Base-by-base conservation (phyloP, 2,797 vertebrate genomes). In the Argyrosomus regius region DNA sequence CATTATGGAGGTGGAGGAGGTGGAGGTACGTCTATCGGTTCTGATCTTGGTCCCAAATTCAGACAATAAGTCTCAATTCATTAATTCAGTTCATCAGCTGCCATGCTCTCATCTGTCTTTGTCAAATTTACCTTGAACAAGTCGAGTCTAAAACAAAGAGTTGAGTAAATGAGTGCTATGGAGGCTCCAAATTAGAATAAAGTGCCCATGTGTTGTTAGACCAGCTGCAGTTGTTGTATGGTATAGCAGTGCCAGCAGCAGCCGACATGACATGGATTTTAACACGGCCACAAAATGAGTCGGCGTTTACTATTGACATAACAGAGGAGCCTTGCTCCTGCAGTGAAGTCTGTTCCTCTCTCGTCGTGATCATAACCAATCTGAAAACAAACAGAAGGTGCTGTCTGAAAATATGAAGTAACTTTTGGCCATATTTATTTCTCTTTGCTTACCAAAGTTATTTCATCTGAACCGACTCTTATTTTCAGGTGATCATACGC, bases 1-100 rank as follows among this genome's bases (percentile, higher is more conserved):
- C 84, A 64, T 89, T 79, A 87, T 77, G 73, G 6, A 60, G 28
- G 28, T 7, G 31, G 31, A 35, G 31, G 31, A 79, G 67, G 43
- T 17, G 24, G 72, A 39, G 35, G 35, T 39, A 39, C 35, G 57
- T 52, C 61, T 68, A 13, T 26, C 72, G 79, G 61, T 72, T 78
- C 68, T 8, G 39, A 65, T 72, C 72, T 65, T 48, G 4, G 26
- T 4, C 68, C 72, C 72, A 78, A 77, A 68, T 67, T 20, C 56
- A 71, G 41, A 39, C 35, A 39, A 39, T 39, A 39, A 39, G 35
- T 39, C 35, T 39, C 35, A 39, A 9, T 39, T 39, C 35, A 39
- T 39, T 9, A 39, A 39, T 39, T 39, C 35, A 39, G 1, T 63
- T 71, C 11, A 48, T 24, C 48, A 9, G 56, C 31, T 45, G 48